These are phyloP conservation scores for Hypomesus transpacificus DNA, from an alignment of 2,113 vertebrate genomes.

Conservation along the genomic window DNA sequence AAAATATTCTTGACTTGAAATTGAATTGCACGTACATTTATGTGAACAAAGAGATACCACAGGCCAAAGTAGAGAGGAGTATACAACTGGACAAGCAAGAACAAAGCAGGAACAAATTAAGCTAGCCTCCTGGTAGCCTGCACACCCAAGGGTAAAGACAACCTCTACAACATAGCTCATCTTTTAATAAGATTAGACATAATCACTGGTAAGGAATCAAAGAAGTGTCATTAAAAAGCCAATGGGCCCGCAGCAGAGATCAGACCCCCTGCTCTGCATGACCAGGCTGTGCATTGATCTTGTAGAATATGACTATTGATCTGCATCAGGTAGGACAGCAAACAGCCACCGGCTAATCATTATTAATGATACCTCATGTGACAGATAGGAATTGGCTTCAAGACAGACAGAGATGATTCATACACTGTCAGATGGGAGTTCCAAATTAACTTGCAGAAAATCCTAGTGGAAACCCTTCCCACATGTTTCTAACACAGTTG, in stretches of 20 bases:
- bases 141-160: not conserved
- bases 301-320: slow-evolving; percentile 58
- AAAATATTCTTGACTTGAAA: not conserved
- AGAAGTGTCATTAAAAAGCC: slow-evolving; percentile 36
- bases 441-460: not conserved
- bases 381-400: slow-evolving; percentile 23
- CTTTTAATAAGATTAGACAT: slow-evolving; percentile 37
- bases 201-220: slow-evolving; percentile 39
- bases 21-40: slow-evolving; percentile 1
- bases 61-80: not conserved
- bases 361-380: slow-evolving; percentile 36
- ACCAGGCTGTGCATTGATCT: slow-evolving; percentile 37
- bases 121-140: slow-evolving; percentile 11
- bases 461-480: not conserved
- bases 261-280: slow-evolving; percentile 26
- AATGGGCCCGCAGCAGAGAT: slow-evolving; percentile 1
- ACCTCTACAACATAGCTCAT: slow-evolving; percentile 23
- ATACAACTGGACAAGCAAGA: slow-evolving; percentile 10
- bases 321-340: slow-evolving; percentile 42
- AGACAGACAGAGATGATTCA: slow-evolving; percentile 25
- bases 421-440: not conserved
- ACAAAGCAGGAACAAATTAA: slow-evolving; percentile 26
- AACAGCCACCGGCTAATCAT: slow-evolving; percentile 43
- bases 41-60: not conserved
- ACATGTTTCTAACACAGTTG: not conserved